These are phyloP conservation scores for Anodontia alba DNA, from an alignment of 2,888 invertebrate species.

Conservation along the genomic window DNA sequence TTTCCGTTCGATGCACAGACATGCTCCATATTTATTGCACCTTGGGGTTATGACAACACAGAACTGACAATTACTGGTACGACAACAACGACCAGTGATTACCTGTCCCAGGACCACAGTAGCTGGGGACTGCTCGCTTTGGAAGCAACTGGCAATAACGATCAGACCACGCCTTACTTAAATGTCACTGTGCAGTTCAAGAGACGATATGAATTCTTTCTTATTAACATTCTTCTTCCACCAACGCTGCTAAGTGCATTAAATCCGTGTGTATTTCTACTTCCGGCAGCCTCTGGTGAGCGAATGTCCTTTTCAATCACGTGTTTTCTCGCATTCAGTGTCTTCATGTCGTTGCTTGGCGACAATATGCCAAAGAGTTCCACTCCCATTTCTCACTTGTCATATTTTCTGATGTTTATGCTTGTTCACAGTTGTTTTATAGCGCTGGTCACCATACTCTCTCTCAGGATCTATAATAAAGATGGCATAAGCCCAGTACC, in stretches of 20 bases:
- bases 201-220: slow-evolving; percentile 24
- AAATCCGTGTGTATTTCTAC: slow-evolving; percentile 29
- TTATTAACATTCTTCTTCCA: slow-evolving; percentile 25
- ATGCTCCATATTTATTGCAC: slow-evolving; percentile 25
- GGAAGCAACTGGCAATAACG: not conserved
- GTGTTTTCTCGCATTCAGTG: slow-evolving; percentile 33
- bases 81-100: not conserved
- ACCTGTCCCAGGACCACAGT: not conserved
- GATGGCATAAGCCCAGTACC: slow-evolving; percentile 8
- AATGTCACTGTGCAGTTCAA: not conserved
- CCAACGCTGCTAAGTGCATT: slow-evolving; percentile 25
- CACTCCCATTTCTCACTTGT: slow-evolving; percentile 20
- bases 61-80: slow-evolving; percentile 9
- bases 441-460: slow-evolving; percentile 2
- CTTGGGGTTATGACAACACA: slow-evolving; percentile 31
- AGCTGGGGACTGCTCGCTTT: slow-evolving; percentile 8
- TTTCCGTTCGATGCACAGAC: slow-evolving; percentile 34
- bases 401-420: slow-evolving; percentile 34
- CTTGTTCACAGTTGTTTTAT: slow-evolving; percentile 28
- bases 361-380: slow-evolving; percentile 36
- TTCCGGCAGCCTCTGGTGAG: slow-evolving; percentile 34
- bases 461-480: slow-evolving; percentile 14
- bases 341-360: slow-evolving; percentile 26
- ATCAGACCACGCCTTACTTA: not conserved
- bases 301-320: slow-evolving; percentile 30